A percentile compares a stretch with the other conserved stretches of the same genome.
phyloP scores from a whole-genome alignment of 2,797 vertebrate genomes.

The Pampus argenteus region DNA sequence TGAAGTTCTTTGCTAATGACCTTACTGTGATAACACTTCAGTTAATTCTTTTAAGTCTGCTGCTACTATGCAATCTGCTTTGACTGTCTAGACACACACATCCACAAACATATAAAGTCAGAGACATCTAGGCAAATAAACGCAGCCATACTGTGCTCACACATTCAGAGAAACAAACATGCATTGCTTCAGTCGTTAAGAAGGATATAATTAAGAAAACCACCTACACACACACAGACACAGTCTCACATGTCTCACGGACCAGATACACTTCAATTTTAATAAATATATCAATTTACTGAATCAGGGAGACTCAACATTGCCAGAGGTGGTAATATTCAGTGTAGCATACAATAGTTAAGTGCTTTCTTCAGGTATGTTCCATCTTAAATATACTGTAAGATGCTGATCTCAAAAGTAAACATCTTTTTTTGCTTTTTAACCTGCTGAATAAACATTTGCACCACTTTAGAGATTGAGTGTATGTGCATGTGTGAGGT shows the following conservation, averaged over 20 bases:
- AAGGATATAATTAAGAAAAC: conserved; percentile 30
- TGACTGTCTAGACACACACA: conserved; percentile 32
- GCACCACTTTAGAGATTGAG: background rate
- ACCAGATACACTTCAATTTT: too few species aligned
- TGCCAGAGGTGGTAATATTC: conserved; percentile 40
- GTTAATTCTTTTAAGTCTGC: conserved; percentile 57
- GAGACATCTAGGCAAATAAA: conserved; percentile 5
- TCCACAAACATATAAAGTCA: conserved; percentile 24
- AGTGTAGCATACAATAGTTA: conserved; percentile 28
- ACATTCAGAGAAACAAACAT: conserved; percentile 31
- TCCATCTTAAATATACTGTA: conserved; percentile 26
- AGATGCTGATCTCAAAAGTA: conserved; percentile 18
- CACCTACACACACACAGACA: conserved; percentile 11
- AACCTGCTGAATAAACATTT: conserved; percentile 13
- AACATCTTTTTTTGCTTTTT: conserved; percentile 7
- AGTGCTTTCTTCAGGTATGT: conserved; percentile 24
- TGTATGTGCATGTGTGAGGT: background rate
- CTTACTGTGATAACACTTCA: conserved; percentile 60
- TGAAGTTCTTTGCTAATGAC: conserved; percentile 68
- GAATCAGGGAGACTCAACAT: conserved; percentile 28
- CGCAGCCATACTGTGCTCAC: conserved; percentile 12
- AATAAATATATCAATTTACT: too few species aligned
- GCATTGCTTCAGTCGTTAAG: conserved; percentile 27
- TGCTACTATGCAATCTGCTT: conserved; percentile 25
- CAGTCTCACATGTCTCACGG: conserved; percentile 3